A percentile compares a stretch with the other conserved stretches of the same genome.
Evolutionary conservation across 2,888 invertebrate genomes (phyloP).

Genomic region (Agapostemon virescens): DNA sequence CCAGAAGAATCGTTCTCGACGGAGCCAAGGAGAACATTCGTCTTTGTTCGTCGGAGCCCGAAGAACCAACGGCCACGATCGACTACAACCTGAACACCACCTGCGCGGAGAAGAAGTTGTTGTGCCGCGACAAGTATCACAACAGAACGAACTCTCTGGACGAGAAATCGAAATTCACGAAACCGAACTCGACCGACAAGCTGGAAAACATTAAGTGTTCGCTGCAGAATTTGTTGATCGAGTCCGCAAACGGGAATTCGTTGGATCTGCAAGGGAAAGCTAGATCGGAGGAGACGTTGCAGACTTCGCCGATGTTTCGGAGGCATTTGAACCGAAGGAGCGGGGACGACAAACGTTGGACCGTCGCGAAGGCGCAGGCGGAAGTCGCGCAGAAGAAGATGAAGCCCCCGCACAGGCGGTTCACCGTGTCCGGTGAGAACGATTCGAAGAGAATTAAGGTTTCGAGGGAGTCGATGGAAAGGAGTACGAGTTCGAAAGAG

Average conservation of each 20-base stretch:
- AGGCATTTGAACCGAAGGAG: constrained; percentile 26
- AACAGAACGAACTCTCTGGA: constrained; percentile 72
- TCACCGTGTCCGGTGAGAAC: constrained; percentile 41
- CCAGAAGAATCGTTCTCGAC: constrained; percentile 55
- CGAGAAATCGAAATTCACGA: constrained; percentile 68
- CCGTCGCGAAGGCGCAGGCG: constrained; percentile 65
- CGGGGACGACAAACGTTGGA: constrained; percentile 51
- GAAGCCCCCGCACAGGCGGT: constrained; percentile 62
- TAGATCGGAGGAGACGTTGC: constrained; percentile 69
- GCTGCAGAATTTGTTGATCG: constrained; percentile 64
- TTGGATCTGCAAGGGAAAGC: constrained; percentile 61
- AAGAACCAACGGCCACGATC: constrained; percentile 50
- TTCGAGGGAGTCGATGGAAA: constrained; percentile 25
- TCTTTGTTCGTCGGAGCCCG: constrained; percentile 45
- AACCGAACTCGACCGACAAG: constrained; percentile 39
- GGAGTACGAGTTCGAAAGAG: constrained; percentile 40
- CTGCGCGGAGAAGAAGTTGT: constrained; percentile 63
- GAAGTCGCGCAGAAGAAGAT: constrained; percentile 69
- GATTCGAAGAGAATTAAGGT: constrained; percentile 40
- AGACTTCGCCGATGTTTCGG: constrained; percentile 34
- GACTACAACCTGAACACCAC: constrained; percentile 71
- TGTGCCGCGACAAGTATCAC: constrained; percentile 68
- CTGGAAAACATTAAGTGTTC: constrained; percentile 60
- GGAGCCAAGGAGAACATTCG: constrained; percentile 66
- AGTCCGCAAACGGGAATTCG: constrained; percentile 42